A percentile compares a stretch with the other conserved stretches of the same genome.
Conservation (phyloP, 2,113 vertebrate genomes). For the Colistium nudipinnis region DNA sequence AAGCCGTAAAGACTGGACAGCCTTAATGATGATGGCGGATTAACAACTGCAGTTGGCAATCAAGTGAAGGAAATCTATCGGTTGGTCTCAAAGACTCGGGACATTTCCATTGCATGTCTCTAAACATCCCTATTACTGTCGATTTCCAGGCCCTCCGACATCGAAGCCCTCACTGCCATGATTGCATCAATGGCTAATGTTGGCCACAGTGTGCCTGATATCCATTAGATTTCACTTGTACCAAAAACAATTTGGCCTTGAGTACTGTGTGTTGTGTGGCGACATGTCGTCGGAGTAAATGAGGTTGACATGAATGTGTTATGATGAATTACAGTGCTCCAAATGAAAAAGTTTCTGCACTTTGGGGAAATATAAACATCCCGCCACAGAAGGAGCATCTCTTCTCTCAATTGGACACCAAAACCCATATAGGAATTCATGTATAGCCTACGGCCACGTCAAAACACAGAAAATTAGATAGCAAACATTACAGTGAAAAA, state of each 20-base stretch:
- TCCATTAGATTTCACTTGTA: constrained; percentile 30
- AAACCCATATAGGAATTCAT: not conserved
- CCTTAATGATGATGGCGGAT: constrained; percentile 58
- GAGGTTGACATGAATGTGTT: not conserved
- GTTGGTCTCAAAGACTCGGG: constrained; percentile 50
- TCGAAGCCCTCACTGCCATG: constrained; percentile 36
- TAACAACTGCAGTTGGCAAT: constrained; percentile 51
- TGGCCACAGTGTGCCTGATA: constrained; percentile 7
- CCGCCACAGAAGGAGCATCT: too few relatives aligned
- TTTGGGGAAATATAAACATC: not conserved
- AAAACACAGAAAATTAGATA: too few relatives aligned
- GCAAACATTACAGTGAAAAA: too few relatives aligned
- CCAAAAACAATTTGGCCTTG: not conserved
- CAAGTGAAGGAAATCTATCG: constrained; percentile 49
- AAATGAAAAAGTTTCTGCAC: not conserved
- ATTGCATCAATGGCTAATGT: constrained; percentile 43
- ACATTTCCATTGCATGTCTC: constrained; percentile 49
- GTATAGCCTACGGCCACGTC: not conserved
- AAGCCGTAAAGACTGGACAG: constrained; percentile 32
- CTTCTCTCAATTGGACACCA: not conserved
- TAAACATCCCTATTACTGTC: constrained; percentile 58
- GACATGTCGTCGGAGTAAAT: constrained; percentile 1
- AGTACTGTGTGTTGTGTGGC: not conserved
- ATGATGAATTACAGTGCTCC: constrained; percentile 9
- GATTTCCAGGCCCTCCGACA: constrained; percentile 47